Percentiles rank a stretch among this genome's conserved stretches.
Conservation (phyloP, 2,797 vertebrate genomes). For the Echiichthys vipera region DNA sequence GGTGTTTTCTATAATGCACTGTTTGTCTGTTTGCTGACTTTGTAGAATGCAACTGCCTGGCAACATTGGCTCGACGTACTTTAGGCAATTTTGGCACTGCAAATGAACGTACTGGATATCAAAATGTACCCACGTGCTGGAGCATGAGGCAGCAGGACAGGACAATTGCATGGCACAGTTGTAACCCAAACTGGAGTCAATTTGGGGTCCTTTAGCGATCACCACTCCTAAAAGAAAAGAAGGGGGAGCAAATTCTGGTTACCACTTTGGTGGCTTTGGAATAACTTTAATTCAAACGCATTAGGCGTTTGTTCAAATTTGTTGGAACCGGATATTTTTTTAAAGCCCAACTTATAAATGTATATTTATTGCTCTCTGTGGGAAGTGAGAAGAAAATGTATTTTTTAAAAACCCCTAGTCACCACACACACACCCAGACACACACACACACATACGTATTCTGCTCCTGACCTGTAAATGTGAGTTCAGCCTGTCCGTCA, state of each 20-base stretch:
- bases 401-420: not conserved
- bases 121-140: not conserved
- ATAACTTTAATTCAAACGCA: not conserved
- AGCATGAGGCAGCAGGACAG: not conserved
- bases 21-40: not conserved
- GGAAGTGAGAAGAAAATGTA: not conserved
- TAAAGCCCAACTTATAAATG: too few species aligned
- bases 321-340: not conserved
- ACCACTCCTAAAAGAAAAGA: not conserved
- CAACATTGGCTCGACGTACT: not conserved
- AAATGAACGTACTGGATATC: not conserved
- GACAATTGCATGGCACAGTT: not conserved
- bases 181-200: not conserved
- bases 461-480: constrained; percentile 49
- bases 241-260: not conserved
- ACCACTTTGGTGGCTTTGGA: not conserved
- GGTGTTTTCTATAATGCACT: not conserved
- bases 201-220: too few species aligned
- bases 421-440: not conserved
- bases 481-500: constrained; percentile 42
- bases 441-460: not conserved
- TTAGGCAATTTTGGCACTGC: not conserved
- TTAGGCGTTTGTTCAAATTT: not conserved
- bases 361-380: too few species aligned
- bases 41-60: not conserved